These are phyloP conservation scores for Pygocentrus nattereri DNA, from an alignment of 2,797 vertebrate genomes.

Conservation along the genomic window DNA sequence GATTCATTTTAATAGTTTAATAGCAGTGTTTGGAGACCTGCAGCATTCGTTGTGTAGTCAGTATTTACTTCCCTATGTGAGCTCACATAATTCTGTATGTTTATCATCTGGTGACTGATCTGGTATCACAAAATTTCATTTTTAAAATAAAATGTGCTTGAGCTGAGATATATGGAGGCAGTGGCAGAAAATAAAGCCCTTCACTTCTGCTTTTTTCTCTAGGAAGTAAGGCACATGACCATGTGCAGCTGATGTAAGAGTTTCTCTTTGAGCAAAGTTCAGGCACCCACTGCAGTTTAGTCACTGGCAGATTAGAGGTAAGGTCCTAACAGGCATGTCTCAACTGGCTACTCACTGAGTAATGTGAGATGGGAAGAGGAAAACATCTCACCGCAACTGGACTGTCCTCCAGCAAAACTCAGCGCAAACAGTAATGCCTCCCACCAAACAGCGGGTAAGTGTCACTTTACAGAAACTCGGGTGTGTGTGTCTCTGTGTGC, in stretches of 20 bases:
- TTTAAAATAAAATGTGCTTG: background rate
- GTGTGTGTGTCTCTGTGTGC: background rate
- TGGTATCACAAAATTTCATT: too few relatives aligned
- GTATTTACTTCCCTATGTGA: background rate
- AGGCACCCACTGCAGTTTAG: conserved; percentile 70
- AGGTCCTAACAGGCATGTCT: conserved; percentile 57
- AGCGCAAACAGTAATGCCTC: conserved; percentile 45
- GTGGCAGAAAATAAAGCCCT: conserved; percentile 63
- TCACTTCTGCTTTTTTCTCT: conserved; percentile 78
- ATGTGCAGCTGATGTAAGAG: conserved; percentile 75
- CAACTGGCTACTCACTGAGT: conserved; percentile 64
- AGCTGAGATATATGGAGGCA: background rate
- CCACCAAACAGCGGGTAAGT: conserved; percentile 50
- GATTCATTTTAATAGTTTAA: too few relatives aligned
- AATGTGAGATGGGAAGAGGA: conserved; percentile 63
- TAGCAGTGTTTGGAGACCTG: background rate
- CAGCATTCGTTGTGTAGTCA: background rate
- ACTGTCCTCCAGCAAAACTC: conserved; percentile 2
- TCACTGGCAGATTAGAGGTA: conserved; percentile 42
- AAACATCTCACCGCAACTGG: conserved; percentile 12
- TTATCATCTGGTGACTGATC: background rate
- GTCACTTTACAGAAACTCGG: conserved; percentile 13
- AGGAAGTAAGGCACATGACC: conserved; percentile 83
- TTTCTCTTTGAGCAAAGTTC: conserved; percentile 79
- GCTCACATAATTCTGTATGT: background rate